Evolutionary conservation across 92 coral and sea anemone species (phyloP), one percentile per base, ranked within the genome.

Genomic region (Pocillopora meandrina): DNA sequence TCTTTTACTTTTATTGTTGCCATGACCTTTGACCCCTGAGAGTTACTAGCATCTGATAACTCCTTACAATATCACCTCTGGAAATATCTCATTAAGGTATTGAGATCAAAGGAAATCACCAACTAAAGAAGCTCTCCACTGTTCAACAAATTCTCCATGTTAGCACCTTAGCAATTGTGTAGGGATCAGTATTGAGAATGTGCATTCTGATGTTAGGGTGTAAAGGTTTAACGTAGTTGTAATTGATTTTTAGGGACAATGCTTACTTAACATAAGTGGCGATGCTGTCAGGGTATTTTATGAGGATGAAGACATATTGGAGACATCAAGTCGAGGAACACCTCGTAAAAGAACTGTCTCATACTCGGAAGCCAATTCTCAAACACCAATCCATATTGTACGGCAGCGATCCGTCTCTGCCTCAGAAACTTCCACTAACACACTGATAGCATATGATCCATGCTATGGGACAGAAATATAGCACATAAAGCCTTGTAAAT

Each of bases 221-320:
- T 20, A 1, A 19, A 81, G 35, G 19, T 12, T 17, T 35, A 13
- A 17, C 35, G 2, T 2, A 42, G 18, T 0, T 0, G 35, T 15
- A 0, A 58, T 42, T 16, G n/a, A 71, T 59, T 81, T 65, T 49
- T 67, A 95, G 98, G 98, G 98, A 13, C 98, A 95, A 80, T 91
- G 97, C 73, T 85, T 95, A 31, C 90, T 95, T 6, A 95, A 95
- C 75, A 90, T 95, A 61, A 91, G 98, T 71, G 98, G 98, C 10
- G 98, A 95, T 78, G 98, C 97, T 26, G 98, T 95, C 15, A 93
- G 92, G 77, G 97, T 95, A 26, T 74, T 78, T 42, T 93, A 89
- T 71, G 90, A 91, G 20, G 92, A 93, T 23, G 98, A 93, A n/a
- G 77, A 90, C 34, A 77, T 59, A 0, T 67, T 71, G 1, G 95